These are phyloP conservation scores for Desmodus rotundus DNA, from an alignment of 2,113 vertebrate genomes.

Conservation along the genomic window DNA sequence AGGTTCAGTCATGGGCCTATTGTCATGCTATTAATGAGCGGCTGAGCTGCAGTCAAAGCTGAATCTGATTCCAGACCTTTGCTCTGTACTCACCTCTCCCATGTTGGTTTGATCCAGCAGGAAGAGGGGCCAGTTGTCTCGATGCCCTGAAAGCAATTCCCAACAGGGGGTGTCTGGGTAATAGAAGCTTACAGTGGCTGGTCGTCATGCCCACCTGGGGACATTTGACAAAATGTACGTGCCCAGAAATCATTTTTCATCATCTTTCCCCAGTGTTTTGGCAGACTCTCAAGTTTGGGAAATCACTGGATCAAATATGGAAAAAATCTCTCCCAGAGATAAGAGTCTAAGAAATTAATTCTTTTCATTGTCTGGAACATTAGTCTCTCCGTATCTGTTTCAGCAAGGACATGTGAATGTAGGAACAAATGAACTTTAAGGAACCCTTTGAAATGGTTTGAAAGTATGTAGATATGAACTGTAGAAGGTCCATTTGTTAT, in stretches of 20 bases:
- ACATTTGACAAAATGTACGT: background rate
- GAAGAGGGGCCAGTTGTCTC: background rate
- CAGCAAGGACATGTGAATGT: background rate
- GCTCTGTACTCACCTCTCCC: background rate
- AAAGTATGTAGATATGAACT: background rate
- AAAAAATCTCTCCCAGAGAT: background rate
- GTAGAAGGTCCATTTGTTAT: background rate
- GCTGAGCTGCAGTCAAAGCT: background rate
- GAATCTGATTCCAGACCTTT: background rate
- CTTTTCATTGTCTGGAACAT: background rate
- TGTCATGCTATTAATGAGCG: background rate
- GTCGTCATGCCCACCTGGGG: background rate
- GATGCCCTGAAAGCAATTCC: background rate
- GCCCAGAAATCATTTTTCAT: background rate
- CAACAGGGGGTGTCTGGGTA: background rate
- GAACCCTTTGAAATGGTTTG: background rate
- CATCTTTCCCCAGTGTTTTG: background rate
- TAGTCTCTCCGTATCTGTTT: background rate
- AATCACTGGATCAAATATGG: background rate
- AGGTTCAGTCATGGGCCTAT: background rate
- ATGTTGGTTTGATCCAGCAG: background rate
- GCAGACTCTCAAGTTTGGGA: background rate
- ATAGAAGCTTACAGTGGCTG: accelerated
- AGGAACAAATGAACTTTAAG: background rate
- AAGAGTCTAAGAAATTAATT: background rate